A percentile compares a stretch with the other conserved stretches of the same genome.
phyloP scores from a whole-genome alignment of 2,888 invertebrate genomes.

The Blastobasis adustella region DNA sequence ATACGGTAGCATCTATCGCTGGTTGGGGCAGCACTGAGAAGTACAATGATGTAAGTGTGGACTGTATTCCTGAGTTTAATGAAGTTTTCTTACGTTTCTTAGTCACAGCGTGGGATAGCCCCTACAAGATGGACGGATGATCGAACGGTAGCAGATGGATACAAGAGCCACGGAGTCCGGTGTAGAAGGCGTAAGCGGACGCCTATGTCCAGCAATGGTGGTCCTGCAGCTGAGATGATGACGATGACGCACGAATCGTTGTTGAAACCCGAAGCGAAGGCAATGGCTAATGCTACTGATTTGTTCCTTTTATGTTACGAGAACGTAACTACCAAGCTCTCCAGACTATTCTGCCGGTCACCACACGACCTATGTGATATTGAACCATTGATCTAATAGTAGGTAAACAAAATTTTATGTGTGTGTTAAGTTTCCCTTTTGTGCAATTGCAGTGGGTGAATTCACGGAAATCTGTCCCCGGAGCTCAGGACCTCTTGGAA shows the following conservation, averaged over 20 bases:
- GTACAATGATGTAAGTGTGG: constrained; percentile 34
- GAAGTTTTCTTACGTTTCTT: too few species aligned
- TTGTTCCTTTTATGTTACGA: background rate
- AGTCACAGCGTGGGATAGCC: too few species aligned
- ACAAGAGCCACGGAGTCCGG: too few species aligned
- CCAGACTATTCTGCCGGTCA: background rate
- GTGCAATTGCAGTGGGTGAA: constrained; percentile 15
- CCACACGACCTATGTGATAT: background rate
- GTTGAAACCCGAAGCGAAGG: too few species aligned
- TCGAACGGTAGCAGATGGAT: too few species aligned
- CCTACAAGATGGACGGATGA: too few species aligned
- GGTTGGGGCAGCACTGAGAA: constrained; percentile 41
- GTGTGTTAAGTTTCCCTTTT: background rate
- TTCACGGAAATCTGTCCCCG: constrained; percentile 1
- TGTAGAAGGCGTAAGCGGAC: too few species aligned
- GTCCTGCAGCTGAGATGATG: too few species aligned
- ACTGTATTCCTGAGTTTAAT: too few species aligned
- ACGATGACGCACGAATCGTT: too few species aligned
- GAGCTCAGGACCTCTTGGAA: constrained; percentile 26
- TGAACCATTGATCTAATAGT: background rate
- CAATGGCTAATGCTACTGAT: too few species aligned
- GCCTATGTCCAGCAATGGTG: too few species aligned
- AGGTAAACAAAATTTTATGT: background rate
- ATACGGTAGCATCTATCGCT: constrained; percentile 24
- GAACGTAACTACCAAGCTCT: background rate